Evolutionary conservation across 2,888 invertebrate genomes (phyloP).

Genomic region (Orchesella flavescens): DNA sequence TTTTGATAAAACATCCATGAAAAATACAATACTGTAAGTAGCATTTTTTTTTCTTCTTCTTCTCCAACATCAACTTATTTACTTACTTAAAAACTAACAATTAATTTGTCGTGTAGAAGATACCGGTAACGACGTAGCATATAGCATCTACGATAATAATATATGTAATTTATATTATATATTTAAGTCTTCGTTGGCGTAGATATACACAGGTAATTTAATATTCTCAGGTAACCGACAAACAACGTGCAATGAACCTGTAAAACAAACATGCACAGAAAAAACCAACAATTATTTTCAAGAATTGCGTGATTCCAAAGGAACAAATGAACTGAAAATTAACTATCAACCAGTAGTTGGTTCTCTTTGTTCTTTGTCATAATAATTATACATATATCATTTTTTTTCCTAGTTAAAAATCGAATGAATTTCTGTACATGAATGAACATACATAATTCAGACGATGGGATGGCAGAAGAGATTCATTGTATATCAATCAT

Average conservation of each 20-base stretch:
- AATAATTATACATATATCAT: too few species aligned
- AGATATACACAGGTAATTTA: constrained; percentile 28
- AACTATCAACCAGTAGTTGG: too few species aligned
- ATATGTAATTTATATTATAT: not conserved
- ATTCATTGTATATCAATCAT: constrained; percentile 13
- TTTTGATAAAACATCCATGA: constrained; percentile 17
- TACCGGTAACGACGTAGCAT: not conserved
- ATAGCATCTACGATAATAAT: not conserved
- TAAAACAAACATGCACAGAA: not conserved
- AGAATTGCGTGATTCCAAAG: not conserved
- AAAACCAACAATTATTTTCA: not conserved
- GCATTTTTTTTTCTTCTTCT: not conserved
- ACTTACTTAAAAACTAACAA: constrained; percentile 9
- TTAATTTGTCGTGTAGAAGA: constrained; percentile 27
- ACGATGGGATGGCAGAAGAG: constrained; percentile 27
- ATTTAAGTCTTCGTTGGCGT: constrained; percentile 39
- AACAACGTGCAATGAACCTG: constrained; percentile 20
- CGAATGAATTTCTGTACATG: too few species aligned
- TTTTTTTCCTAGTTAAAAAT: too few species aligned
- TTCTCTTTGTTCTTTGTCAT: too few species aligned
- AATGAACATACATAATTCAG: too few species aligned
- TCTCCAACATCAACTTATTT: too few species aligned
- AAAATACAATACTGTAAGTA: constrained; percentile 51
- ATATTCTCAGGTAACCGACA: constrained; percentile 39
- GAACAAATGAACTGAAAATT: too few species aligned